Conservation (phyloP, 2,113 vertebrate species). For the Xenopus laevis region DNA sequence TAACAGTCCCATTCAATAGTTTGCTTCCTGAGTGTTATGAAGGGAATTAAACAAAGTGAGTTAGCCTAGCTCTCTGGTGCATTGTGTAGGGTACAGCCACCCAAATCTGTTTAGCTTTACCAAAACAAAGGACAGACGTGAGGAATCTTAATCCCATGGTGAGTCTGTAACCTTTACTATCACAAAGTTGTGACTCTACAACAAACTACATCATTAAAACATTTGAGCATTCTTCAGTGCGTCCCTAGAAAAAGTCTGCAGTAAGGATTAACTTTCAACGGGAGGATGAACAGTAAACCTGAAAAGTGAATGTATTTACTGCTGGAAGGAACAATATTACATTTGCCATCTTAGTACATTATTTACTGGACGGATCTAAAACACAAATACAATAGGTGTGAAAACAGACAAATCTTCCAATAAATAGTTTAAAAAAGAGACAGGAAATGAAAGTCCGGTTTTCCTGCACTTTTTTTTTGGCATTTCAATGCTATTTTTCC, state of each 20-base stretch:
- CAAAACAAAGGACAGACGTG: constrained; percentile 43
- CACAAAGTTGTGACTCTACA: constrained; percentile 27
- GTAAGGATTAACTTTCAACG: constrained; percentile 32
- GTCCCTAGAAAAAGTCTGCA: constrained; percentile 18
- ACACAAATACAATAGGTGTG: constrained; percentile 6
- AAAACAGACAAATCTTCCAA: not conserved
- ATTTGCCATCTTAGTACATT: constrained; percentile 11
- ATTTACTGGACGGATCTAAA: constrained; percentile 4
- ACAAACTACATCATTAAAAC: not conserved
- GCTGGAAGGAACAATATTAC: not conserved
- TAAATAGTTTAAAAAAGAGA: constrained; percentile 1
- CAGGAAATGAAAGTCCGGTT: constrained; percentile 8
- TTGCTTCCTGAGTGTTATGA: constrained; percentile 39
- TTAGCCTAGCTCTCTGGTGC: constrained; percentile 42
- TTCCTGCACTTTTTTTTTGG: not conserved
- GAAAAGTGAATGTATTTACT: constrained; percentile 1
- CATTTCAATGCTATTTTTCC: not conserved
- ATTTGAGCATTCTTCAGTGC: constrained; percentile 33
- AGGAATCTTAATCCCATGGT: constrained; percentile 35
- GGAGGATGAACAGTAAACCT: constrained; percentile 13
- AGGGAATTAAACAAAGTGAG: constrained; percentile 34
- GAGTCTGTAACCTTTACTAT: constrained; percentile 26
- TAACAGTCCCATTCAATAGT: constrained; percentile 48
- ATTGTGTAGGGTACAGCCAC: constrained; percentile 41
- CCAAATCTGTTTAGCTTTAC: constrained; percentile 48